phyloP scores from a whole-genome alignment of 2,113 vertebrate species.

The Syngnathus floridae region DNA sequence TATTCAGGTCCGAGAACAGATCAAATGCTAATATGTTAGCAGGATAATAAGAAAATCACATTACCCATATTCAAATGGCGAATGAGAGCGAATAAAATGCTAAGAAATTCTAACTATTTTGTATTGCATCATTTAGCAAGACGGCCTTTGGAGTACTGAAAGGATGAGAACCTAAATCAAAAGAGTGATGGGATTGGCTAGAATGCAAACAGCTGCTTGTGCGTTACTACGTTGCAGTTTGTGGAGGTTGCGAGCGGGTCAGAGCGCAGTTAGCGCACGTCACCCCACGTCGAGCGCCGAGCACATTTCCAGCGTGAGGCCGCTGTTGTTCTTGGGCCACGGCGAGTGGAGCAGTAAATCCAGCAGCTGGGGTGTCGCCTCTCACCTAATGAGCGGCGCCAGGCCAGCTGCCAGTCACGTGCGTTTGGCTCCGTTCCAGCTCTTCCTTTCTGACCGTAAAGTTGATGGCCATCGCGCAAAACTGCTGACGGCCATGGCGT shows the following conservation, averaged over 20 bases:
- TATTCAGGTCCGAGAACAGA: too few relatives aligned
- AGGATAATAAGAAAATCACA: too few relatives aligned
- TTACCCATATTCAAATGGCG: too few relatives aligned
- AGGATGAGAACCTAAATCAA: background rate
- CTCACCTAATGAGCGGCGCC: constrained; percentile 53
- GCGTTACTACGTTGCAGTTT: too few relatives aligned
- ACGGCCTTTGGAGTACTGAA: too few relatives aligned
- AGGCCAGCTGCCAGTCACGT: constrained; percentile 47
- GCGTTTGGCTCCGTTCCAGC: constrained; percentile 51
- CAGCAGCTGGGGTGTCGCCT: constrained; percentile 48
- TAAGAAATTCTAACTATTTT: too few relatives aligned
- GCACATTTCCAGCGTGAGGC: constrained; percentile 14
- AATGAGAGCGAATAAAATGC: too few relatives aligned
- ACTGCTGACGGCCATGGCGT: constrained; percentile 34
- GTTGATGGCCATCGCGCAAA: constrained; percentile 29
- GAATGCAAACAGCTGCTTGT: background rate
- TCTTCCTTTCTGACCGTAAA: constrained; percentile 51
- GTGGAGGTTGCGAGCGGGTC: background rate
- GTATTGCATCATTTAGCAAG: too few relatives aligned
- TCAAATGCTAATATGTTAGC: too few relatives aligned
- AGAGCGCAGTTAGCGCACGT: constrained; percentile 13
- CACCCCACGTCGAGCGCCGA: constrained; percentile 3
- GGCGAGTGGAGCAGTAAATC: constrained; percentile 9
- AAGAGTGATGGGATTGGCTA: background rate
- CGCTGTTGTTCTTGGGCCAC: constrained; percentile 24